Percentiles rank a stretch among this genome's conserved stretches.
These are phyloP conservation scores for Branchellion lobata DNA, from an alignment of 2,888 invertebrate species.

Conservation along the genomic window DNA sequence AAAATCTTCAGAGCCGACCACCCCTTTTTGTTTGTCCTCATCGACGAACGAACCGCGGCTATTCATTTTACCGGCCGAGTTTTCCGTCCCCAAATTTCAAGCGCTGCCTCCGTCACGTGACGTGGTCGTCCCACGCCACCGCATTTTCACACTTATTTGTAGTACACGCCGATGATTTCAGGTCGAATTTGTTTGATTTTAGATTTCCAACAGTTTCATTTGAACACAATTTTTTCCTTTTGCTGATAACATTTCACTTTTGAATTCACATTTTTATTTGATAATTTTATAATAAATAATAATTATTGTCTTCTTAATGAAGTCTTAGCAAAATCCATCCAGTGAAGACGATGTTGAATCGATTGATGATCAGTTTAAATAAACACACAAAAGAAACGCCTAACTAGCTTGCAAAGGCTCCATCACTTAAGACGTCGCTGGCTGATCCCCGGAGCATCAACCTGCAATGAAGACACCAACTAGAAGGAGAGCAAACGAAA, in stretches of 20 bases:
- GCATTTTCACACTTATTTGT: background rate
- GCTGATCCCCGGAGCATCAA: no score
- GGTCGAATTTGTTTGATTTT: background rate
- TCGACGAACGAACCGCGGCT: constrained; percentile 52
- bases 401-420: no score
- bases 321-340: constrained; percentile 5
- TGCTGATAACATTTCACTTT: background rate
- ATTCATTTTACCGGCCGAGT: constrained; percentile 52
- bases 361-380: no score
- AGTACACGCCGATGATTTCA: background rate
- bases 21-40: constrained; percentile 52
- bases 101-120: constrained; percentile 47
- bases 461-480: no score
- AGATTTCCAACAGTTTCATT: background rate
- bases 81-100: constrained; percentile 49
- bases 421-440: no score
- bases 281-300: background rate
- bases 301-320: background rate
- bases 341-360: no score
- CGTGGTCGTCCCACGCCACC: background rate
- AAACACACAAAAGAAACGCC: no score
- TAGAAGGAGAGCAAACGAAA: no score
- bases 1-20: constrained; percentile 52
- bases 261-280: background rate
- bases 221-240: background rate